Base-by-base conservation (phyloP, 2,797 vertebrate genomes). In the Garrulus glandarius region DNA sequence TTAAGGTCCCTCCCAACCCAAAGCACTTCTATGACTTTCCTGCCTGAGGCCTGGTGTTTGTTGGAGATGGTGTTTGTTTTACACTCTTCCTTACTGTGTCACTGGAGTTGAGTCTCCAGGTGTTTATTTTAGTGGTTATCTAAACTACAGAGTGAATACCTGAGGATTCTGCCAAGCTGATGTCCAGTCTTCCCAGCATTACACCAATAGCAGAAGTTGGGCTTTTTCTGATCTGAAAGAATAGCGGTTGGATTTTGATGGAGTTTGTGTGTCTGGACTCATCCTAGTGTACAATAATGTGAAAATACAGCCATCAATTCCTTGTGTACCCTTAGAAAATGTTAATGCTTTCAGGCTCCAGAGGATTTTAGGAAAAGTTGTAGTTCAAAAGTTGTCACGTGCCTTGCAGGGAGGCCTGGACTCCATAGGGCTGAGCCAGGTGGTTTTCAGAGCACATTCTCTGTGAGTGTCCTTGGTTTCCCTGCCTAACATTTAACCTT, bases 141-240 rank as follows among this genome's bases (percentile, higher is more conserved):
- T 49, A 1, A 70, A 27, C 37, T 46, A 1, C 64, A 56, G 37
- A 13, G 32, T 0, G 0, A 50, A 5, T 50, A 18, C 46, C 55
- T 24, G 30, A 6, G n/a, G 29, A 29, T 15, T 71, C 34, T 81
- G 26, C 12, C 0, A 0, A 41, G 50, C 52, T 6, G 11, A 9
- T 47, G 53, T 13, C 67, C 78, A 34, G 39, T 18, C 53, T 41
- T 46, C 29, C 60, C 59, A 32, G 37, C 32, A 6, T 11, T 5
- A 0, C 15, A 4, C 20, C 39, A 5, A 0, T 11, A 24, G 24
- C 5, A 11, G 4, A 17, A 22, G 4, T 3, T 56, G 59, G 12
- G 2, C 27, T 87, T 64, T 70, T 9, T 44, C 70, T 49, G 36
- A 10, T 23, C 26, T 20, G 8, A 24, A 17, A 44, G 29, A 64